phyloP scores from a whole-genome alignment of 2,797 vertebrate species.

The Odontamblyopus lacepedii region DNA sequence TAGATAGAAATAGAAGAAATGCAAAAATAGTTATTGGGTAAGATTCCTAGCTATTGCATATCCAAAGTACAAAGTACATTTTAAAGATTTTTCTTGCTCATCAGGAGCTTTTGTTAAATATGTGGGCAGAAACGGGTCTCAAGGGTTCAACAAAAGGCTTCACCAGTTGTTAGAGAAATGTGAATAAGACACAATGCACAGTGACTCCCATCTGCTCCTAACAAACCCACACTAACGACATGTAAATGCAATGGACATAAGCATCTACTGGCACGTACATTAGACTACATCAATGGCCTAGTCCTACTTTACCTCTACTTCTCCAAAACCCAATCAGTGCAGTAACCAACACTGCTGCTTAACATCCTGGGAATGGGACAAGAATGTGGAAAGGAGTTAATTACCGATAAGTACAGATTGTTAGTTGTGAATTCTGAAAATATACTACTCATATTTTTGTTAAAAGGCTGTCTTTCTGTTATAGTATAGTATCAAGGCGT shows the following conservation, averaged over 20 bases:
- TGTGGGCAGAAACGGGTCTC: neutral
- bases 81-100: neutral
- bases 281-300: constrained; percentile 11
- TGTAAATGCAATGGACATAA: constrained; percentile 21
- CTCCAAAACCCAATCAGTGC: constrained; percentile 32
- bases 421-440: neutral
- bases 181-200: constrained; percentile 32
- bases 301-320: constrained; percentile 5
- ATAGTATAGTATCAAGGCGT: no score
- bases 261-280: constrained; percentile 28
- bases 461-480: no score
- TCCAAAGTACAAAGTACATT: neutral
- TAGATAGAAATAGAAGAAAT: neutral
- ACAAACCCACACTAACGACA: constrained; percentile 18
- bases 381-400: constrained; percentile 11
- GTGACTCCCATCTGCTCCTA: constrained; percentile 12
- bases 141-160: neutral
- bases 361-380: neutral
- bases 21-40: neutral
- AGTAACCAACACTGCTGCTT: constrained; percentile 24
- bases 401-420: neutral
- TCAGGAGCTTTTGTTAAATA: neutral
- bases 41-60: neutral
- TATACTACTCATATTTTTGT: neutral
- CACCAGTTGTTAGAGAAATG: neutral